Evolutionary conservation across 2,113 vertebrate genomes (phyloP), one percentile per base, ranked within the genome.

Genomic region (Motacilla alba): DNA sequence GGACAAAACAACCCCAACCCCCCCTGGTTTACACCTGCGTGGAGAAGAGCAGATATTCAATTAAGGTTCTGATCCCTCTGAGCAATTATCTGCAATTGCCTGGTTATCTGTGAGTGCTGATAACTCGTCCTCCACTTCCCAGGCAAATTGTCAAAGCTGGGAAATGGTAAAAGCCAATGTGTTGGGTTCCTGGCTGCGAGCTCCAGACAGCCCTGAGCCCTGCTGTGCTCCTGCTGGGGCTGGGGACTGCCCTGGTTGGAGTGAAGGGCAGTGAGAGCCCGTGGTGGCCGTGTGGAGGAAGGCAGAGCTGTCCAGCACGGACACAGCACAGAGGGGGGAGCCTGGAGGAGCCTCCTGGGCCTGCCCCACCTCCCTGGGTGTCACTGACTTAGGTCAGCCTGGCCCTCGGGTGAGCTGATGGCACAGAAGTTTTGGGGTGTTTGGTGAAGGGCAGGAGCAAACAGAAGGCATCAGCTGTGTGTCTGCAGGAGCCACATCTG

Each of bases 231-330:
- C 0, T 0, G 2, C 26, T 26, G 78, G 27, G 69, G 62, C n/a
- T 8, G 31, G 41, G 21, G 22, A 1, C 33, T 30, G 14, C 52
- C 63, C 52, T 7, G 8, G 58, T 21, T 1, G 43, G 21, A 33
- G 20, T 3, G 27, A 10, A 56, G 19, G 39, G 35, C 4, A 0
- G 2, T 10, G 33, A 1, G 28, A 20, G 50, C 3, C 0, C 0
- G 0, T 28, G 41, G 37, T 0, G 55, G 28, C 39, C 2, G 0
- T 11, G 49, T 0, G 3, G 53, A 43, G 59, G 66, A 31, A 56
- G 31, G 66, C 78, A 77, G 46, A 44, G 55, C 33, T 50, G 53
- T 3, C 24, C 4, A 13, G 50, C 44, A 11, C 0, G 1, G 67
- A 8, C 21, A 1, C 0, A 8, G 76, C 26, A 12, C 28, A 30